Percentiles rank a stretch among this genome's conserved stretches.
These are phyloP conservation scores for Drosophila aldrichi DNA, from an alignment of 2,888 invertebrate genomes.

Conservation along the genomic window DNA sequence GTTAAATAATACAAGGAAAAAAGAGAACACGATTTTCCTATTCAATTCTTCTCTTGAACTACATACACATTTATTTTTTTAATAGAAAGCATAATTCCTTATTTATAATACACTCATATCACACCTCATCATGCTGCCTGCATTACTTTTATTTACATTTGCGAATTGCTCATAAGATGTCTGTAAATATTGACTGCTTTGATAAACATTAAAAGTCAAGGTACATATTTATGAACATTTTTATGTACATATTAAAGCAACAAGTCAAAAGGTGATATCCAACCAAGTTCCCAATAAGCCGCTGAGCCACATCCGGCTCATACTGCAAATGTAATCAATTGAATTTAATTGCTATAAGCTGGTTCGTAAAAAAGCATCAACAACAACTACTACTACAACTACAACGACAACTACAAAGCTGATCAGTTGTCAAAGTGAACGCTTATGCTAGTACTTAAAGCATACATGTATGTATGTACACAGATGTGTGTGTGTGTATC, in stretches of 20 bases:
- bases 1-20: background rate
- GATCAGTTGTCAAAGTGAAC: conserved; percentile 56
- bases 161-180: conserved; percentile 6
- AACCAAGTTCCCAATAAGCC: conserved; percentile 9
- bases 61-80: too few species aligned
- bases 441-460: conserved; percentile 40
- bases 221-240: conserved; percentile 10
- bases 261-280: conserved; percentile 31
- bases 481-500: conserved; percentile 16
- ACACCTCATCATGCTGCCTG: too few species aligned
- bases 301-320: conserved; percentile 40
- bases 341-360: conserved; percentile 58
- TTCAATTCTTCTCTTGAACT: background rate
- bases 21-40: background rate
- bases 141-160: conserved; percentile 3
- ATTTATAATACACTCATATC: too few species aligned
- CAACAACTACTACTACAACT: conserved; percentile 11
- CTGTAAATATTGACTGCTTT: conserved; percentile 7
- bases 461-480: conserved; percentile 8
- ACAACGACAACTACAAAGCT: conserved; percentile 36
- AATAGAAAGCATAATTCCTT: background rate
- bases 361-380: conserved; percentile 14
- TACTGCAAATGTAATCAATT: conserved; percentile 48
- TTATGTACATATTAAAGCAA: conserved; percentile 1
- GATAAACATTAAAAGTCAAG: conserved; percentile 4